phyloP scores from a whole-genome alignment of 2,888 invertebrate genomes.

The Eupithecia insigniata region DNA sequence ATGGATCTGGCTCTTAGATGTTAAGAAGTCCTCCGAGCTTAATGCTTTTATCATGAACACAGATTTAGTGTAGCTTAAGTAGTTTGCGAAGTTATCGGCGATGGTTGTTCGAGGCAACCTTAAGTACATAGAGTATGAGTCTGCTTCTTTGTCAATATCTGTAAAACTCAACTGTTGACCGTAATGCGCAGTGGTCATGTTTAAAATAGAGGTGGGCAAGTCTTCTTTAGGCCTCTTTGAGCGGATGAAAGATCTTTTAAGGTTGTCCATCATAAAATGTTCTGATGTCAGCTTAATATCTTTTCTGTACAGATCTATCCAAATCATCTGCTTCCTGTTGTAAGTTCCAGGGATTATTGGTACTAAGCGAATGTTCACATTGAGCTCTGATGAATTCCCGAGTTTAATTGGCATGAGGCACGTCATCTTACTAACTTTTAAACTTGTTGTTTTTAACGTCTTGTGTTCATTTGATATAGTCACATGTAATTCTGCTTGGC shows the following conservation, averaged over 20 bases:
- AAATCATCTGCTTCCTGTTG: constrained; percentile 59
- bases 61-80: constrained; percentile 52
- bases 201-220: constrained; percentile 53
- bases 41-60: constrained; percentile 53
- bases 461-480: constrained; percentile 54
- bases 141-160: constrained; percentile 37
- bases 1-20: constrained; percentile 51
- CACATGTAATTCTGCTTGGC: constrained; percentile 56
- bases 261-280: constrained; percentile 62
- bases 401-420: constrained; percentile 59
- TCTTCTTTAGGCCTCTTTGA: constrained; percentile 51
- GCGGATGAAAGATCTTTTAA: constrained; percentile 35
- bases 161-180: constrained; percentile 58
- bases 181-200: constrained; percentile 43
- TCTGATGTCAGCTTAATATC: constrained; percentile 58
- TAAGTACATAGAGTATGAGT: constrained; percentile 53
- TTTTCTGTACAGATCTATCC: constrained; percentile 62
- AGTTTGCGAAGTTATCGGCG: constrained; percentile 43
- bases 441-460: constrained; percentile 60
- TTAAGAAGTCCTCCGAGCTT: constrained; percentile 61
- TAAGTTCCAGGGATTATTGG: constrained; percentile 63
- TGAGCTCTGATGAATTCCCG: constrained; percentile 50
- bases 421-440: constrained; percentile 58
- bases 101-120: constrained; percentile 61
- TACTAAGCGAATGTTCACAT: constrained; percentile 60